Evolutionary conservation across 2,888 invertebrate genomes (phyloP).

Genomic region (Epistrophe grossulariae): DNA sequence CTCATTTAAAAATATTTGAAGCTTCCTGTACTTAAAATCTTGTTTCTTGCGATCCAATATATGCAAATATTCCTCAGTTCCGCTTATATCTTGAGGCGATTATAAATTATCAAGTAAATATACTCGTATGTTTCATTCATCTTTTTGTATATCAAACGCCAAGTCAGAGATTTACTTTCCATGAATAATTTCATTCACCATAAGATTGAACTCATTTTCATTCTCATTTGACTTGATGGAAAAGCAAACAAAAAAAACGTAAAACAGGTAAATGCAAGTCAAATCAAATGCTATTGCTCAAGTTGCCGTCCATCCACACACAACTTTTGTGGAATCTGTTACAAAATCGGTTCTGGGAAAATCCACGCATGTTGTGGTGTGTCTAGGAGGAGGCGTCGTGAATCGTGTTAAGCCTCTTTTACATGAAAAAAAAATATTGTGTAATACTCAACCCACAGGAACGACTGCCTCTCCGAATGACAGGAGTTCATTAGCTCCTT

Average conservation of each 20-base stretch:
- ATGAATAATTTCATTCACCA: constrained; percentile 17
- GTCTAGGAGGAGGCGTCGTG: constrained; percentile 35
- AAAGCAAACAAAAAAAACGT: background rate
- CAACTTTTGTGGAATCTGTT: constrained; percentile 45
- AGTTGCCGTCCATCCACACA: constrained; percentile 41
- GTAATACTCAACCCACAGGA: constrained; percentile 39
- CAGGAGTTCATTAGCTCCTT: constrained; percentile 38
- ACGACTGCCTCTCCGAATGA: background rate
- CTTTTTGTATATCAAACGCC: background rate
- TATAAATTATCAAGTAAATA: background rate
- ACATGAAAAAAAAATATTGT: background rate
- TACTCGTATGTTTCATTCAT: background rate
- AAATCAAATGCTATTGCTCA: constrained; percentile 32
- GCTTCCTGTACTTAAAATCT: background rate
- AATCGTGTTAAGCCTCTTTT: constrained; percentile 18
- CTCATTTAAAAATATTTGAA: background rate
- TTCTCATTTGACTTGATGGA: constrained; percentile 6
- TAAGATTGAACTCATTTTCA: constrained; percentile 17
- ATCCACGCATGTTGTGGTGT: constrained; percentile 39
- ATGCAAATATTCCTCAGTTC: background rate
- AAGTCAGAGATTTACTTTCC: background rate
- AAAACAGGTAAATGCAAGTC: constrained; percentile 25
- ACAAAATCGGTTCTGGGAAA: constrained; percentile 57
- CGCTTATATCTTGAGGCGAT: constrained; percentile 14
- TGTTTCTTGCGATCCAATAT: background rate